Evolutionary conservation across 2,888 invertebrate species (phyloP), one percentile per base, ranked within the genome.

Genomic region (Noctuana brunneofusca): DNA sequence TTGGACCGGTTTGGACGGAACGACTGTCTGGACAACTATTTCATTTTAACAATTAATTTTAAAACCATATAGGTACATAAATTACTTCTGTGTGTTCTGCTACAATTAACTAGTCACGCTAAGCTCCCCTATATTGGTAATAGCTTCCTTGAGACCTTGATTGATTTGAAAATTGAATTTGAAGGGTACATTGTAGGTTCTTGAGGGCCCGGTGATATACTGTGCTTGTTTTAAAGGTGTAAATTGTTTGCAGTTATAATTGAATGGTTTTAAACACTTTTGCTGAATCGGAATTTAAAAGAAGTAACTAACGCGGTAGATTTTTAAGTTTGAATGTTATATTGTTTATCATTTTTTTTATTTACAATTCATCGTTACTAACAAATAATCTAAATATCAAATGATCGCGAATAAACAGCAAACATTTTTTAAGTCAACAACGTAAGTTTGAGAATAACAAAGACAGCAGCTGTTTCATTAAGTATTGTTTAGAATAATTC

Each of bases 131-230:
- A 20, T 48, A 48, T 48, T 48, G 48, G 24, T 48, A 48, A 12
- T 48, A 3, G 12, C 22, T 3, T n/a, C 24, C 20, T 46, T 20
- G 48, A 48, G 5, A 22, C 48, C 22, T n/a, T 48, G 24, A 48
- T 48, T 48, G 48, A 48, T 48, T 48, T 48, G 38, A 48, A 48
- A 48, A 48, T 48, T 48, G 48, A 48, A 48, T 20, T 22, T 48
- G 48, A 48, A 48, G 48, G 22, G 14, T 41, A 11, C 18, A 43
- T 43, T 43, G 43, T 18, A n/a, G n/a, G n/a, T 43, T 32, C 14
- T 12, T 12, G 38, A 5, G 1, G 2, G 14, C 4, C 4, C 38
- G 5, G 3, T 14, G n/a, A 6, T 41, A 41, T 16, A 16, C 2
- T 6, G 41, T 43, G n/a, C 43, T 43, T 18, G 43, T 18, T 41